Evolutionary conservation across 2,888 invertebrate genomes (phyloP), one percentile per base, ranked within the genome.

Genomic region (Chaitophorus viminalis): DNA sequence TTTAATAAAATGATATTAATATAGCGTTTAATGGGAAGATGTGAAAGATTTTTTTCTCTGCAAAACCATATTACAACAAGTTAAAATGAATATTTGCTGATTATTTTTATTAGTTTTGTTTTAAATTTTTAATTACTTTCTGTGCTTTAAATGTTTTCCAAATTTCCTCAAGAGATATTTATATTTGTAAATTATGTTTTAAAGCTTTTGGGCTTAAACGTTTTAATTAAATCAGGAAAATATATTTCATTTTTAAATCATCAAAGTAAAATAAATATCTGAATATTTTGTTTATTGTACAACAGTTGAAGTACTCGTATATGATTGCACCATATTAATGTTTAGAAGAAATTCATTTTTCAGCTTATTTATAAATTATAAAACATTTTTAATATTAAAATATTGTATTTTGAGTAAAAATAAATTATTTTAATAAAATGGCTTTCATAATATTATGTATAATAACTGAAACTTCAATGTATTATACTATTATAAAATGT

Each of bases 191-290:
- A 83, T 83, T 75, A n/a, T 36, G 60, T n/a, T 82, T 46, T 18
- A 39, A 83, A 83, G 29, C 39, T 75, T 74, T 54, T 31, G 33
- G 9, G 9, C 52, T 46, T 75, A 9, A 39, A 36, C 60, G 60
- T 83, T 74, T 60, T 83, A 75, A 83, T 83, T 75, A 83, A 83
- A 75, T 14, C 39, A 60, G 75, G 36, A 83, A 83, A 33, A 74
- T 83, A 75, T 60, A 74, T 54, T 74, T 75, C 25, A 60, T 75
- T 60, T 83, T 83, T 60, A 83, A 75, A 36, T 83, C 74, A 75
- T 83, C 74, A 83, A 83, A 83, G 83, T 17, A 3, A 83, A 75
- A 83, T 39, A 29, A 52, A 72, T n/a, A 74, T 33, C 33, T 74
- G n/a, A 36, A n/a, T 60, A 60, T n/a, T 29, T 75, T 75, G 17